phyloP scores from a whole-genome alignment of 2,797 vertebrate genomes.

The Manis pentadactyla region DNA sequence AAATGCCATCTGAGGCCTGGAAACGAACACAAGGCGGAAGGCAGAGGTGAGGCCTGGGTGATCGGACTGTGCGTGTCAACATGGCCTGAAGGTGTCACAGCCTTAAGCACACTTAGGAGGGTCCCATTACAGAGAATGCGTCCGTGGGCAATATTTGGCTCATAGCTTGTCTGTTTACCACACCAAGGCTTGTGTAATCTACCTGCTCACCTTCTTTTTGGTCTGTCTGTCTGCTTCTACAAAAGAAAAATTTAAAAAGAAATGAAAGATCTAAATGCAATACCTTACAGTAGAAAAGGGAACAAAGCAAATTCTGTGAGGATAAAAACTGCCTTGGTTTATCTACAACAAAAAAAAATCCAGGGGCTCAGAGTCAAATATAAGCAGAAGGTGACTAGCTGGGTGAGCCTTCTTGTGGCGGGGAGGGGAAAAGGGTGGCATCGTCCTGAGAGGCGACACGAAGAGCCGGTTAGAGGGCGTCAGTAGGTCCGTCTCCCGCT shows the following conservation, averaged over 20 bases:
- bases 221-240: neutral
- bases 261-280: conserved; percentile 32
- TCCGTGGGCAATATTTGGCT: neutral
- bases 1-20: neutral
- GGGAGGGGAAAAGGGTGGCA: neutral
- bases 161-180: neutral
- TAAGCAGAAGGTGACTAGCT: neutral
- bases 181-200: neutral
- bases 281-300: neutral
- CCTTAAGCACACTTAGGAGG: neutral
- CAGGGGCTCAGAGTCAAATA: neutral
- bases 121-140: neutral
- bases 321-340: conserved; percentile 8
- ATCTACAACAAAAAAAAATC: neutral
- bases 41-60: neutral
- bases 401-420: neutral
- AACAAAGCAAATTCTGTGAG: neutral
- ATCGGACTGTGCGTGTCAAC: neutral
- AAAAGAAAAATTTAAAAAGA: neutral
- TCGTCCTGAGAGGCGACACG: neutral
- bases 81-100: neutral
- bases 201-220: neutral
- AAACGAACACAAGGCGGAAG: neutral
- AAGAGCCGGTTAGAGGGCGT: too few relatives aligned
- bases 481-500: neutral